These are phyloP conservation scores for Heliothis subflexa DNA, from an alignment of 1,140 invertebrate species.

Conservation along the genomic window DNA sequence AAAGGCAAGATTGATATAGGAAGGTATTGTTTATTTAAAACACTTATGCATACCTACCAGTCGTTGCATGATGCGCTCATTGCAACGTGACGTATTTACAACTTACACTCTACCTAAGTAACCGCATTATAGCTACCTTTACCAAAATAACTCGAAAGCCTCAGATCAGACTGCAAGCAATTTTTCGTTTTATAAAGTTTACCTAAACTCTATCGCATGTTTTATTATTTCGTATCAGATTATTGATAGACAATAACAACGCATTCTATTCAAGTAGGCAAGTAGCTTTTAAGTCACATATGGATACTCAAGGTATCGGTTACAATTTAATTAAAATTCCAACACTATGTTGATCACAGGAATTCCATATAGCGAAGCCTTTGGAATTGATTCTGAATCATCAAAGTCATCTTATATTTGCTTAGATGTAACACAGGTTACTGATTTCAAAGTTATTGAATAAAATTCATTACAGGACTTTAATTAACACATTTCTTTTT, in stretches of 20 bases:
- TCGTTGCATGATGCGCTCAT: conserved; percentile 37
- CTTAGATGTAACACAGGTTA: neutral
- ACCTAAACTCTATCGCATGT: conserved; percentile 1
- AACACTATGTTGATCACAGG: conserved; percentile 25
- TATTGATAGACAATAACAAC: conserved; percentile 39
- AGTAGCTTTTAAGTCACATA: neutral
- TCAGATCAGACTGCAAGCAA: conserved; percentile 25
- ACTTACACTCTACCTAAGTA: conserved; percentile 6
- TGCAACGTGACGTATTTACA: conserved; percentile 36
- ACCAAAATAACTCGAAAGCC: conserved; percentile 40
- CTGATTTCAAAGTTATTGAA: conserved; percentile 14
- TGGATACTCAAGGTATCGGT: neutral
- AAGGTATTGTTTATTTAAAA: conserved; percentile 12
- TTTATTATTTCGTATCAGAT: conserved; percentile 36
- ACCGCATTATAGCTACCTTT: conserved; percentile 18
- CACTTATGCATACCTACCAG: conserved; percentile 23
- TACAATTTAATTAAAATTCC: conserved; percentile 20
- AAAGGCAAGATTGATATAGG: conserved; percentile 27
- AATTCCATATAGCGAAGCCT: conserved; percentile 18
- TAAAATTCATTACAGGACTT: conserved; percentile 27
- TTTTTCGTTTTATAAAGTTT: conserved; percentile 17
- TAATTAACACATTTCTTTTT: conserved; percentile 19
- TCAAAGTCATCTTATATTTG: conserved; percentile 18
- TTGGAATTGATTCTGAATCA: neutral
- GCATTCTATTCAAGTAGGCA: conserved; percentile 16